Base-by-base conservation (phyloP, 2,888 invertebrate species). In the Gasteruption jaculator region DNA sequence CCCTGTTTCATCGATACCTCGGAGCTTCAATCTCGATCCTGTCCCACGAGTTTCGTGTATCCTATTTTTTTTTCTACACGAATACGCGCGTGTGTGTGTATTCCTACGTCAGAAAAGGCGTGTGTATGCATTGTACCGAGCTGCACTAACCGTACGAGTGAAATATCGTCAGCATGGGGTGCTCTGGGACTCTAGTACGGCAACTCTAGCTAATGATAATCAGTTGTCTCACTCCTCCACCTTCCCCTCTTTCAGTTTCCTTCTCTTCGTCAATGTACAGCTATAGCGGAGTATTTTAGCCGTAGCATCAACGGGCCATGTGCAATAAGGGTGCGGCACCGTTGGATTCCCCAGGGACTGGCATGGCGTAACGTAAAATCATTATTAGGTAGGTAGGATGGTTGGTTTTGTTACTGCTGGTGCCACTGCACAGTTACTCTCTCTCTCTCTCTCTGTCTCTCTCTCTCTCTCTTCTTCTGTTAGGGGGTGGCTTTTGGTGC, bases 351-450 rank as follows among this genome's bases (percentile, higher is more conserved):
- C 70, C 55, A 54, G 70, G 67, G 70, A 65, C 58, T 58, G 57
- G 62, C 63, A 59, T 66, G 68, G 68, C 67, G 66, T 65, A 67
- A 69, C 70, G 70, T 70, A 68, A 70, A 70, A 70, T 70, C 70
- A 70, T 70, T 70, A 70, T 70, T 68, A 69, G 68, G 61, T 66
- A 64, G 63, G 61, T 60, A 55, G 60, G 54, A 57, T 52, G 60
- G 54, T 57, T 26, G 44, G 36, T 22, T n/a, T n/a, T n/a, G n/a
- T n/a, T n/a, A n/a, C n/a, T n/a, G 47, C 43, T 42, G 47, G 42
- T 45, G 45, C 44, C 41, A n/a, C n/a, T n/a, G n/a, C n/a, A n/a
- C n/a, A n/a, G n/a, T n/a, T n/a, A n/a, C n/a, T n/a, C n/a, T n/a
- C n/a, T n/a, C n/a, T n/a, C n/a, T n/a, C n/a, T n/a, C n/a, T n/a